phyloP scores from a whole-genome alignment of 2,888 invertebrate species.

The Agriopis leucophaearia region DNA sequence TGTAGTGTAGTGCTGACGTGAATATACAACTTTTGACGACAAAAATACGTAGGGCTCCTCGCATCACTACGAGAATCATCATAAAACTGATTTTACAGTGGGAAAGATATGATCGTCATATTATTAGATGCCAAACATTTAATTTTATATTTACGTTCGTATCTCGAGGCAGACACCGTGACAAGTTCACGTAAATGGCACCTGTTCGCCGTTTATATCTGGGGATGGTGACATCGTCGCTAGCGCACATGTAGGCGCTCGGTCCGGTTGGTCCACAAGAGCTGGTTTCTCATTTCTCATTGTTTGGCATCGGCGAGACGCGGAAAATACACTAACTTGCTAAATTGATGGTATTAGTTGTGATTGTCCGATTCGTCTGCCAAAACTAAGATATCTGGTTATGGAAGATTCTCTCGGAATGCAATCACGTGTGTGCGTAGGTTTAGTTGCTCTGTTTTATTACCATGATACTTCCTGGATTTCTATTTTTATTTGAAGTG shows the following conservation, averaged over 20 bases:
- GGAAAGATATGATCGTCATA: slow-evolving; percentile 43
- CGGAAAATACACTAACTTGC: slow-evolving; percentile 67
- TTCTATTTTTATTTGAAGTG: slow-evolving; percentile 12
- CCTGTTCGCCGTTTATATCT: slow-evolving; percentile 70
- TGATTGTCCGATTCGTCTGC: slow-evolving; percentile 54
- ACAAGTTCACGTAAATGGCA: slow-evolving; percentile 62
- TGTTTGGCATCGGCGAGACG: slow-evolving; percentile 71
- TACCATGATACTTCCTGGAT: slow-evolving; percentile 22
- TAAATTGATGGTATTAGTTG: slow-evolving; percentile 64
- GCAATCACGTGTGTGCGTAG: slow-evolving; percentile 41
- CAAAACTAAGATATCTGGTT: slow-evolving; percentile 54
- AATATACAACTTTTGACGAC: slow-evolving; percentile 3
- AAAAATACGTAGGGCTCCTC: slow-evolving; percentile 13
- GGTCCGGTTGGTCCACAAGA: slow-evolving; percentile 36
- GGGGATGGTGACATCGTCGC: slow-evolving; percentile 57
- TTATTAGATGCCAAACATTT: slow-evolving; percentile 57
- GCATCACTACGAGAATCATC: slow-evolving; percentile 22
- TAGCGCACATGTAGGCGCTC: slow-evolving; percentile 25
- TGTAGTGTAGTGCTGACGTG: not conserved
- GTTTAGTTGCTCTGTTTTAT: slow-evolving; percentile 38
- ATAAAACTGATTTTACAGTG: slow-evolving; percentile 25
- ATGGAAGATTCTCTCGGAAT: slow-evolving; percentile 51
- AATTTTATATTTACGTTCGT: slow-evolving; percentile 58
- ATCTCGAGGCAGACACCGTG: slow-evolving; percentile 54
- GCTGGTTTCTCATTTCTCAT: slow-evolving; percentile 56